A percentile compares a stretch with the other conserved stretches of the same genome.
These are phyloP conservation scores for Palythoa grandis DNA, from an alignment of 92 coral and sea anemone genomes.

Conservation along the genomic window DNA sequence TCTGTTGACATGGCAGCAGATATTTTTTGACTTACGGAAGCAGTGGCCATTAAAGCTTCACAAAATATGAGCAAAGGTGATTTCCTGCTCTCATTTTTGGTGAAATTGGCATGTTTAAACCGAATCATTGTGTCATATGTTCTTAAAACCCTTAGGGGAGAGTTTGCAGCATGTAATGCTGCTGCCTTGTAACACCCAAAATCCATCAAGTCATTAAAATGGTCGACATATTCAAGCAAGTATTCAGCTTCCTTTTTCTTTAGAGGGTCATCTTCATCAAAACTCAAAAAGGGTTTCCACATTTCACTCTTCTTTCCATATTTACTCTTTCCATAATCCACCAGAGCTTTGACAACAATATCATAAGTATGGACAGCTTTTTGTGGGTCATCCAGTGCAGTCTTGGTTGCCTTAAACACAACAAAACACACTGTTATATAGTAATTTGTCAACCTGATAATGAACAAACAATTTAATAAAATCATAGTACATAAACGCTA, in stretches of 20 bases:
- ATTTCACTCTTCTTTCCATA: conserved; percentile 74
- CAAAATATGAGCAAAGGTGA: conserved; percentile 90
- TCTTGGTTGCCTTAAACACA: conserved; percentile 72
- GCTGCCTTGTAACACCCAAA: conserved; percentile 92
- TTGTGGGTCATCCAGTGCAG: conserved; percentile 72
- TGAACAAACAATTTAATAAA: too few species aligned
- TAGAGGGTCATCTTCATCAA: conserved; percentile 99
- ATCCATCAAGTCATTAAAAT: conserved; percentile 93
- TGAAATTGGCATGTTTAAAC: conserved; percentile 76
- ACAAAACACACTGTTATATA: background rate
- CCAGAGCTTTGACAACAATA: conserved; percentile 80
- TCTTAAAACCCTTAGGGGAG: conserved; percentile 92
- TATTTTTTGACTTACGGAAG: conserved; percentile 75
- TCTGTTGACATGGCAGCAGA: conserved; percentile 93
- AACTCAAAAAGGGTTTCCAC: conserved; percentile 76
- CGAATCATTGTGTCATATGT: conserved; percentile 90
- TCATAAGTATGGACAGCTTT: conserved; percentile 67
- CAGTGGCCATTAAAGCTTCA: conserved; percentile 95
- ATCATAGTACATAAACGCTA: too few species aligned
- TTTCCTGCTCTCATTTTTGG: conserved; percentile 55
- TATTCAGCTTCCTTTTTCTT: conserved; percentile 98
- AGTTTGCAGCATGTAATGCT: conserved; percentile 99
- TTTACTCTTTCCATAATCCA: conserved; percentile 81
- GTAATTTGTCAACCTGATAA: too few species aligned
- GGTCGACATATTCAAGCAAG: conserved; percentile 89